Conservation (phyloP, 1,140 invertebrate species). For the Hycleus phaleratus region DNA sequence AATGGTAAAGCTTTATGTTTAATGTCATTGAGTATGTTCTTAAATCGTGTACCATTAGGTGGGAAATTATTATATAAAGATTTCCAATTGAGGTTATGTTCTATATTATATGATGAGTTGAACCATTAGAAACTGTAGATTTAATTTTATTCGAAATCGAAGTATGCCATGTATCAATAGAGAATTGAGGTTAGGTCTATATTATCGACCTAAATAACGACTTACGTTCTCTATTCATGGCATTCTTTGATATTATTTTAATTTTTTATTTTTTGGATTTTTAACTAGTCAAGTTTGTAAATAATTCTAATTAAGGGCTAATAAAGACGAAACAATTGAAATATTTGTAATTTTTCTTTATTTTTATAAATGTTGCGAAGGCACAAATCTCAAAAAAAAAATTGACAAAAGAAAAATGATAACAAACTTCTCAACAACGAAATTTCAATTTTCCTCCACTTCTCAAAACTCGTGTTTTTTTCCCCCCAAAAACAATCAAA, state of each 20-base stretch:
- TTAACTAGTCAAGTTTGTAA: too few species aligned
- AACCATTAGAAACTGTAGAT: too few species aligned
- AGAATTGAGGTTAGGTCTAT: too few species aligned
- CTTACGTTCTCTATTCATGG: too few species aligned
- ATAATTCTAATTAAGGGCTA: too few species aligned
- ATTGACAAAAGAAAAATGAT: conserved; percentile 28
- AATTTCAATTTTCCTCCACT: too few species aligned
- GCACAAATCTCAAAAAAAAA: conserved; percentile 39
- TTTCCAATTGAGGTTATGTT: conserved; percentile 35
- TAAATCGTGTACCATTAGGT: conserved; percentile 56
- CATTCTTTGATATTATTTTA: too few species aligned
- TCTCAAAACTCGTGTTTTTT: too few species aligned
- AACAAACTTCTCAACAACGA: conserved; percentile 2
- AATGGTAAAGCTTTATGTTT: conserved; percentile 70
- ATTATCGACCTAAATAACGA: too few species aligned
- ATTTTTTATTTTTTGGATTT: too few species aligned
- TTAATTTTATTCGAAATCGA: too few species aligned
- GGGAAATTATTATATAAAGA: conserved; percentile 58
- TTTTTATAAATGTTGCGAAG: conserved; percentile 39
- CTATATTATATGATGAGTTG: conserved; percentile 25
- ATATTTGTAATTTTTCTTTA: conserved; percentile 24
- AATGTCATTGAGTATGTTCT: conserved; percentile 67
- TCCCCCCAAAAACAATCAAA: conserved; percentile 10
- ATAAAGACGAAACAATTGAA: neutral
- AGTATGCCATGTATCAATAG: too few species aligned